These are phyloP conservation scores for Nothobranchius furzeri DNA, from an alignment of 2,113 vertebrate genomes.

Conservation along the genomic window DNA sequence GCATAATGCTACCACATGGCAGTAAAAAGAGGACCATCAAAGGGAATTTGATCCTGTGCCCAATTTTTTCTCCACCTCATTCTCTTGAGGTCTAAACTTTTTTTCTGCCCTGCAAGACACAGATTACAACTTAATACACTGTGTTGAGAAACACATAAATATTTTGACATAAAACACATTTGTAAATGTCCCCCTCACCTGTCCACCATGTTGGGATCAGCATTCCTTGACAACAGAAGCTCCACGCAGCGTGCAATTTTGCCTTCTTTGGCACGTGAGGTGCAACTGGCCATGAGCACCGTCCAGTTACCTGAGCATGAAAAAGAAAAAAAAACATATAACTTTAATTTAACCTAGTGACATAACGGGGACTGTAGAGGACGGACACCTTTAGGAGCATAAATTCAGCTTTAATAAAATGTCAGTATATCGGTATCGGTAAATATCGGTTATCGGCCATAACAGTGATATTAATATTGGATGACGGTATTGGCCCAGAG, in stretches of 20 bases:
- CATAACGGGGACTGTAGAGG: no score
- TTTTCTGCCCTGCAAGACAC: slow-evolving; percentile 28
- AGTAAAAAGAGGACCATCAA: slow-evolving; percentile 57
- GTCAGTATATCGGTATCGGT: no score
- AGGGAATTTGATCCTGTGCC: slow-evolving; percentile 39
- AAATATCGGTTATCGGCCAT: no score
- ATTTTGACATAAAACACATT: slow-evolving; percentile 39
- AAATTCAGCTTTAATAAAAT: no score
- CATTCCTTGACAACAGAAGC: slow-evolving; percentile 91
- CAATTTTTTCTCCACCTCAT: slow-evolving; percentile 10
- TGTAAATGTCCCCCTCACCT: slow-evolving; percentile 77
- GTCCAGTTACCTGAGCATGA: slow-evolving; percentile 82
- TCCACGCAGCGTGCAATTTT: slow-evolving; percentile 86
- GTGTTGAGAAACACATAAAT: slow-evolving; percentile 33
- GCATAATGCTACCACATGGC: slow-evolving; percentile 68
- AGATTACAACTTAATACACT: slow-evolving; percentile 20
- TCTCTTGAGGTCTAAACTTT: slow-evolving; percentile 31
- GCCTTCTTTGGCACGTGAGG: slow-evolving; percentile 83
- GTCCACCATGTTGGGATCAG: slow-evolving; percentile 86
- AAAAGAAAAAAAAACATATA: background rate
- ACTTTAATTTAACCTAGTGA: slow-evolving; percentile 4
- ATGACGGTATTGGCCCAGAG: no score
- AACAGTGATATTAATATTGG: no score
- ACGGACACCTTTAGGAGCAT: no score
- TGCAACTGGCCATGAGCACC: slow-evolving; percentile 89